Evolutionary conservation across 2,888 invertebrate genomes (phyloP), one percentile per base, ranked within the genome.

Genomic region (Neoascia interrupta): DNA sequence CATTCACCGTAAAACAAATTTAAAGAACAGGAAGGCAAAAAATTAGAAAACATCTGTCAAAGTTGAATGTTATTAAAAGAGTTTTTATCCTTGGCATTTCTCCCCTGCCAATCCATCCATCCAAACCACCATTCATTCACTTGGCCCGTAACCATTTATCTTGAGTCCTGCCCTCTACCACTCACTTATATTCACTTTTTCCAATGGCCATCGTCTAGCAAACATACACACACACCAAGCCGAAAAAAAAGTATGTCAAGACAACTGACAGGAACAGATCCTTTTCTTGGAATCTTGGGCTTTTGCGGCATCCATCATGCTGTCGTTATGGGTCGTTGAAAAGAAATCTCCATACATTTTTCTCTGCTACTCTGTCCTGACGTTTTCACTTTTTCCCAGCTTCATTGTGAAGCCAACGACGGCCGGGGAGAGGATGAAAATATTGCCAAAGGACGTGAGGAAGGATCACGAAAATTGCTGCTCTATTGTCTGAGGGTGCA

Each of bases 261-360:
- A 73, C 79, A 28, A 73, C 79, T 79, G 79, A 79, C 79, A 79
- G 79, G 73, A 79, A 79, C 79, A 79, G 79, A 79, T 79, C 79
- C 79, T 79, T 79, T 79, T 79, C 73, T 79, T 73, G 66, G 79
- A 79, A 79, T 73, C 73, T 73, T 73, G 73, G 79, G 79, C 79
- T 79, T 79, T 73, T 79, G 79, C 79, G 79, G 73, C 73, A 79
- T 79, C 73, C 79, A 79, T 79, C 79, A 79, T 79, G 66, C 79
- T 79, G 79, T 79, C 79, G 79, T 79, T 79, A 79, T 79, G 79
- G 79, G 79, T 79, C 79, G 73, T 79, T 79, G 79, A 79, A 79
- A 79, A 66, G 79, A 73, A 79, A 79, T 79, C 79, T 79, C 79
- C 79, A 79, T 79, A 79, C 79, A 79, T 79, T 79, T 79, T 79